phyloP scores from a whole-genome alignment of 2,797 vertebrate genomes.

The Caiman crocodilus region DNA sequence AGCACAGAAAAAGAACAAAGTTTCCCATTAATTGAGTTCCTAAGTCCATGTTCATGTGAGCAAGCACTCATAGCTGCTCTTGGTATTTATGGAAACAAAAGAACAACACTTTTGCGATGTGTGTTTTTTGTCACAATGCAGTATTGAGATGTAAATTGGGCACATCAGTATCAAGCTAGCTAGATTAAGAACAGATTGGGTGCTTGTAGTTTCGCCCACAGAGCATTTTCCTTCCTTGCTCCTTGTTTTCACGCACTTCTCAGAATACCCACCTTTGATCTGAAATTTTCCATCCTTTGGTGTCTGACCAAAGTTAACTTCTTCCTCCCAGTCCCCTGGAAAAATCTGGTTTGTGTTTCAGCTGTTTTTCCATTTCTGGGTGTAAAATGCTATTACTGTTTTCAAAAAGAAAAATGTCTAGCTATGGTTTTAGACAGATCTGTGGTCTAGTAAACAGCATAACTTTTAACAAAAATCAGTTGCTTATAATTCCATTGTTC shows the following conservation, averaged over 20 bases:
- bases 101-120: neutral
- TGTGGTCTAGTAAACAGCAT: neutral
- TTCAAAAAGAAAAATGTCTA: neutral
- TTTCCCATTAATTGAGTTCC: neutral
- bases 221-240: constrained; percentile 30
- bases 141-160: constrained; percentile 29
- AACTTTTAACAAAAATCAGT: neutral
- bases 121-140: neutral
- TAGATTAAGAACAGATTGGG: neutral
- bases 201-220: neutral
- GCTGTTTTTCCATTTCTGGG: neutral
- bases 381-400: neutral
- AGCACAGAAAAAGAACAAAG: neutral
- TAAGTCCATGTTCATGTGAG: constrained; percentile 20
- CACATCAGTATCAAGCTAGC: fast-evolving
- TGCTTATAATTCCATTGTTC: neutral
- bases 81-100: neutral
- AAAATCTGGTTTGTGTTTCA: constrained; percentile 32
- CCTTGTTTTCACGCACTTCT: constrained; percentile 42
- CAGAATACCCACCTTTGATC: constrained; percentile 56
- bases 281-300: constrained; percentile 10
- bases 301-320: constrained; percentile 36
- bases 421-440: neutral
- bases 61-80: neutral
- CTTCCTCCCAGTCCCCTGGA: constrained; percentile 25